Conservation (phyloP, 2,113 vertebrate species). For the Dascyllus trimaculatus region DNA sequence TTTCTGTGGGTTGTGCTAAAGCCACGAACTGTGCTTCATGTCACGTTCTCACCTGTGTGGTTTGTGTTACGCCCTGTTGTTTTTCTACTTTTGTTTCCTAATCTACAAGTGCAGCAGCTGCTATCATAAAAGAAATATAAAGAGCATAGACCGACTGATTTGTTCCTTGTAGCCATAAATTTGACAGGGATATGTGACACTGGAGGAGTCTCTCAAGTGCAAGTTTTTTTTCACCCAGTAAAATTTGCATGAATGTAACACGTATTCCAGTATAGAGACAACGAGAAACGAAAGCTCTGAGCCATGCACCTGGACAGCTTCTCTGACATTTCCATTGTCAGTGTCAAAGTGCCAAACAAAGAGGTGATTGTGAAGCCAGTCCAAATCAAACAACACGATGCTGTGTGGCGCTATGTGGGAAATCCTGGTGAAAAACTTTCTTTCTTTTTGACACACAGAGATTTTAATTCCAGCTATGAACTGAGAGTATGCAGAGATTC, state of each 20-base stretch:
- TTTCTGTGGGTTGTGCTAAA: neutral
- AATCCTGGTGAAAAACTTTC: neutral
- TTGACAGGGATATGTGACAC: neutral
- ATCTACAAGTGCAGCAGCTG: too few species aligned
- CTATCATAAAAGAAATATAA: neutral
- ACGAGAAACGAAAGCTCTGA: conserved; percentile 14
- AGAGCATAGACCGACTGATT: too few species aligned
- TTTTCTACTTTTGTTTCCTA: too few species aligned
- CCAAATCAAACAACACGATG: conserved; percentile 26
- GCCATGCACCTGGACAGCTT: conserved; percentile 31
- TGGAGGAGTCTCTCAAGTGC: neutral
- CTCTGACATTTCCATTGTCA: conserved; percentile 7
- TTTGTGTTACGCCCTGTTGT: neutral
- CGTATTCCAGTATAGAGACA: neutral
- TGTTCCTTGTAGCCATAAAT: neutral
- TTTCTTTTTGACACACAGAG: neutral
- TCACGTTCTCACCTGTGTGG: conserved; percentile 10
- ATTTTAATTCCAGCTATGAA: neutral
- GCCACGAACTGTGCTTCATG: neutral
- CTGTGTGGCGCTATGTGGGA: neutral
- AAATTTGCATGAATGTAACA: neutral
- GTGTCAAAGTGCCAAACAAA: conserved; percentile 43
- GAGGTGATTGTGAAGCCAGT: conserved; percentile 35
- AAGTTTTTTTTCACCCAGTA: neutral
- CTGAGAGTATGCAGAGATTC: neutral